Percentiles rank a stretch among this genome's conserved stretches.
These are phyloP conservation scores for Otocyon megalotis DNA, from an alignment of 2,113 vertebrate species.

Conservation along the genomic window DNA sequence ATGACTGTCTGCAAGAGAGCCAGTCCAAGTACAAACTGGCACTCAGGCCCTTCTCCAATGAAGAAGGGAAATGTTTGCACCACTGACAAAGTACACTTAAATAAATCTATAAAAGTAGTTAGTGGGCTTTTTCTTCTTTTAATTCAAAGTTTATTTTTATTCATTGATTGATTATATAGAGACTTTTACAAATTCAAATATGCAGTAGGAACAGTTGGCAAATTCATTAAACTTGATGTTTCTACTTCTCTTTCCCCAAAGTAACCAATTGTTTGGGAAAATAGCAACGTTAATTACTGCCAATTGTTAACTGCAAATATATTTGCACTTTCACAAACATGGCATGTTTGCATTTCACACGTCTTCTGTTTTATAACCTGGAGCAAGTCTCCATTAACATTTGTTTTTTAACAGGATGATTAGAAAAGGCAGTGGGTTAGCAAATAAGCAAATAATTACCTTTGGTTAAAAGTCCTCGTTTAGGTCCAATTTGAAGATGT, in stretches of 20 bases:
- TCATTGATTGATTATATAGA: not conserved
- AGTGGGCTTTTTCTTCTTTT: not conserved
- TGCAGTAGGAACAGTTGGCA: not conserved
- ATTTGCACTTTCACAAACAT: slow-evolving; percentile 31
- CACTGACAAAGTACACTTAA: not conserved
- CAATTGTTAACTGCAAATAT: not conserved
- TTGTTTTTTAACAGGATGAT: slow-evolving; percentile 54
- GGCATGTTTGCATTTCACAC: slow-evolving; percentile 52
- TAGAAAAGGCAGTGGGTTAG: slow-evolving; percentile 54
- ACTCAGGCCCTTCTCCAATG: not conserved
- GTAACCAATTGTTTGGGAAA: slow-evolving; percentile 46
- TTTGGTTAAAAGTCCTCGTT: slow-evolving; percentile 50
- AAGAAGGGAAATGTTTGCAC: not conserved
- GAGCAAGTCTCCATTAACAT: slow-evolving; percentile 16
- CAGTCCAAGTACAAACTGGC: not conserved
- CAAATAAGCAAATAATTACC: slow-evolving; percentile 59
- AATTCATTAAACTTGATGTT: not conserved
- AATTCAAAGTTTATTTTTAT: slow-evolving; percentile 4
- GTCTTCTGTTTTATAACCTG: slow-evolving; percentile 59
- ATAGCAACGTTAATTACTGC: not conserved
- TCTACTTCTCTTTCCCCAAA: slow-evolving; percentile 47
- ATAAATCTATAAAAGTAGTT: not conserved
- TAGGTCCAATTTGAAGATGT: not conserved
- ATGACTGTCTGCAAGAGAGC: not conserved
- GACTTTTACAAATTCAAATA: slow-evolving; percentile 6